Base-by-base conservation (phyloP, 2,888 invertebrate genomes). In the Hydrotaea cyrtoneurina region DNA sequence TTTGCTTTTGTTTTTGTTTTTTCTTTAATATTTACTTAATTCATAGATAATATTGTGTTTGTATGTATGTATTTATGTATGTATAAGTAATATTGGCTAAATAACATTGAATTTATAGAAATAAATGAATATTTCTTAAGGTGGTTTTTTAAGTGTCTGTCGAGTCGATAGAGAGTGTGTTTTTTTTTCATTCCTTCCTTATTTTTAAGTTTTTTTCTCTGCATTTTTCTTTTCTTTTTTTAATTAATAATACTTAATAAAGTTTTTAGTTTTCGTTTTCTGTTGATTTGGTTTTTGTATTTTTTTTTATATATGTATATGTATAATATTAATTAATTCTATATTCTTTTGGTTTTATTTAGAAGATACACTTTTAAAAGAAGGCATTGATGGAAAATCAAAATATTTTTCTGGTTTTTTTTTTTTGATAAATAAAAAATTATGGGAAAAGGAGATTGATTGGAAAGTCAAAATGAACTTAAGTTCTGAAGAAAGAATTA, bases 371-470 rank as follows among this genome's bases (percentile, higher is more conserved):
- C 64, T 84, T 77, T 71, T 79, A 77, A 85, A 85, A 85, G 82
- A 85, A 85, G 85, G 85, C 85, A 82, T 82, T 85, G 85, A 85
- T 85, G 85, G 85, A 85, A 85, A 85, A 82, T 82, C 59, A 77
- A 74, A 53, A 43, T 19, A 23, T 59, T 15, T 31, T 31, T 31
- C 7, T 39, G 7, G 11, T 39, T 36, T 43, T 11, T 11, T 59
- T 23, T 26, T 3, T 59, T 26, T 21, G 26, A 50, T n/a, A 59
- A 59, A 15, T 23, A 73, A 75, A 46, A 82, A 76, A 72, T 46
- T 39, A 57, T 64, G n/a, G n/a, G n/a, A n/a, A n/a, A n/a, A n/a
- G n/a, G n/a, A n/a, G n/a, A n/a, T 43, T 43, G 10, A 43, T 43
- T 43, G 3, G 43, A 23, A n/a, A 59, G 59, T 62, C 31, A 39